These are phyloP conservation scores for Pterobdella sp. DNA, from an alignment of 2,888 invertebrate genomes.

Conservation along the genomic window DNA sequence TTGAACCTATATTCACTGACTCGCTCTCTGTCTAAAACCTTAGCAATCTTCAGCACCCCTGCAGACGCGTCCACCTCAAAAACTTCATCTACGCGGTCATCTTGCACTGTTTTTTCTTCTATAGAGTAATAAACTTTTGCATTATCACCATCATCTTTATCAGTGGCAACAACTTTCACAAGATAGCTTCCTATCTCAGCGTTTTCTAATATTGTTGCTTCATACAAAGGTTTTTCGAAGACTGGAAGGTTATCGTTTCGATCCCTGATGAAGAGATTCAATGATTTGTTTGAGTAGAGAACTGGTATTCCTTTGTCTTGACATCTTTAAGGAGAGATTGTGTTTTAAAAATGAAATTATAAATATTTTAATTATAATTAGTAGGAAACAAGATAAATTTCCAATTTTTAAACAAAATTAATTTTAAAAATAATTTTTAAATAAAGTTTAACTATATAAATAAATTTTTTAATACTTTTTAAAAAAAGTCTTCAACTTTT, in stretches of 20 bases:
- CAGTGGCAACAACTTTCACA: slow-evolving; percentile 68
- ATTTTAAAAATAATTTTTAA: no score
- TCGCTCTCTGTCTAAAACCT: slow-evolving; percentile 77
- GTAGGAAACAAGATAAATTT: no score
- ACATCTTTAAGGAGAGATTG: slow-evolving; percentile 13
- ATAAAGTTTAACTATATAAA: no score
- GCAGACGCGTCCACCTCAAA: slow-evolving; percentile 47
- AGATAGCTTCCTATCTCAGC: slow-evolving; percentile 47
- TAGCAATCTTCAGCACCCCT: slow-evolving; percentile 71
- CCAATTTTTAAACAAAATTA: no score
- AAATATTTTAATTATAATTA: no score
- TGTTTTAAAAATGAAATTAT: background rate
- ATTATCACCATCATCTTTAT: slow-evolving; percentile 66
- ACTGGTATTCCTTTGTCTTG: slow-evolving; percentile 30
- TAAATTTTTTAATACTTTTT: no score
- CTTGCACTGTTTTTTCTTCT: slow-evolving; percentile 60
- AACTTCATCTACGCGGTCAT: slow-evolving; percentile 2
- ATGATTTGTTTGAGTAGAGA: slow-evolving; percentile 25
- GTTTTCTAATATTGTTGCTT: slow-evolving; percentile 66
- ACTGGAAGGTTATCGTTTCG: slow-evolving; percentile 37
- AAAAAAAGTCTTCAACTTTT: no score
- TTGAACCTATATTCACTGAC: slow-evolving; percentile 34
- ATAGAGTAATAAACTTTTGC: slow-evolving; percentile 59
- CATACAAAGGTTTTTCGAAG: slow-evolving; percentile 68
- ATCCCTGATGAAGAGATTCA: slow-evolving; percentile 33